These are phyloP conservation scores for Diprion similis DNA, from an alignment of 1,140 invertebrate species.

Conservation along the genomic window DNA sequence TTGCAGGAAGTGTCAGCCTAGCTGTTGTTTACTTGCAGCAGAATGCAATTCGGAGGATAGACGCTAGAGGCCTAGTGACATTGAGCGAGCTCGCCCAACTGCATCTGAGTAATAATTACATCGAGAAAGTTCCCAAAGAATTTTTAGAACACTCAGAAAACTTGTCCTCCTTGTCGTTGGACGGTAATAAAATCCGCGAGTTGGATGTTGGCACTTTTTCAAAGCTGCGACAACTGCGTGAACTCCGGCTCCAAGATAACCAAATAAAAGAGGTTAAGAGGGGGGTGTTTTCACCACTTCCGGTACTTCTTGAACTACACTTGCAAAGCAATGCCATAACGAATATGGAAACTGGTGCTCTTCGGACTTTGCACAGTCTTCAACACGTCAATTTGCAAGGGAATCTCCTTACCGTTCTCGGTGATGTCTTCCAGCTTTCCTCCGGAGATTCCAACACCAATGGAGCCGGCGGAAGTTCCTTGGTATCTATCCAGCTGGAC, in stretches of 20 bases:
- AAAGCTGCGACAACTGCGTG: conserved; percentile 74
- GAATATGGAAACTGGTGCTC: conserved; percentile 81
- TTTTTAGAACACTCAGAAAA: conserved; percentile 77
- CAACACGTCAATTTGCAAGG: conserved; percentile 89
- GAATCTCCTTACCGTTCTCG: conserved; percentile 77
- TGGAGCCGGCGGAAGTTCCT: conserved; percentile 60
- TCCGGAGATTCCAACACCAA: conserved; percentile 44
- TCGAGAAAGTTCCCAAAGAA: conserved; percentile 75
- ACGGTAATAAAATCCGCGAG: conserved; percentile 87
- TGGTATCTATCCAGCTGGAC: conserved; percentile 86
- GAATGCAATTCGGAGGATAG: conserved; percentile 82
- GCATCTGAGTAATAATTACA: conserved; percentile 87
- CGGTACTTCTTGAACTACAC: conserved; percentile 82
- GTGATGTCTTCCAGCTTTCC: conserved; percentile 78
- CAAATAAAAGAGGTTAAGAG: conserved; percentile 75
- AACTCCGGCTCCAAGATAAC: conserved; percentile 89
- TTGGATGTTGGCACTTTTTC: conserved; percentile 82
- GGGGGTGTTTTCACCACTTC: conserved; percentile 82
- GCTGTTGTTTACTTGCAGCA: conserved; percentile 87
- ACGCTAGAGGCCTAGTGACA: conserved; percentile 74
- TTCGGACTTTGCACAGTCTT: conserved; percentile 81
- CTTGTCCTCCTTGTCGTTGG: conserved; percentile 84
- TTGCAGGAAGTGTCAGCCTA: conserved; percentile 77
- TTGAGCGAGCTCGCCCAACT: conserved; percentile 80
- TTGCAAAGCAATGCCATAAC: conserved; percentile 86